Evolutionary conservation across 1,140 invertebrate species (phyloP).

Genomic region (Caerostris extrusa): DNA sequence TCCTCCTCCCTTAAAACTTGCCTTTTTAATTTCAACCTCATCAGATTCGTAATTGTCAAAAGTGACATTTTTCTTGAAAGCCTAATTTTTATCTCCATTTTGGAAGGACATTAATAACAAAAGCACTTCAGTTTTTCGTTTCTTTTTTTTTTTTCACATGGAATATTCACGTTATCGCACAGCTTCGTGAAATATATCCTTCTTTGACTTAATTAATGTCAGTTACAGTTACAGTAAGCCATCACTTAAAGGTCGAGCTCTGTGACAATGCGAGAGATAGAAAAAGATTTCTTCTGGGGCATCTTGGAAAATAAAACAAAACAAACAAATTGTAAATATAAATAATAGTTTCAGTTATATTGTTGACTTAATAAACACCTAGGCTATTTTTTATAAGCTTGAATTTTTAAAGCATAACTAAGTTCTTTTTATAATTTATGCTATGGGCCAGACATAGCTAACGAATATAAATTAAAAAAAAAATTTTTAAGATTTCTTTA

Average conservation of each 20-base stretch:
- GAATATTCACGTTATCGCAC: neutral
- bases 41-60: slow-evolving; percentile 27
- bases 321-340: no score
- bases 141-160: neutral
- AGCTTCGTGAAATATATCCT: slow-evolving; percentile 11
- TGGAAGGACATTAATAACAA: slow-evolving; percentile 23
- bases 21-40: slow-evolving; percentile 7
- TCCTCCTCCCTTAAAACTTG: neutral
- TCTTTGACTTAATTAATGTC: slow-evolving; percentile 22
- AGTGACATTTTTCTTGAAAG: slow-evolving; percentile 11
- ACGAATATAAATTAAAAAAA: no score
- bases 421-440: no score
- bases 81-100: slow-evolving; percentile 14
- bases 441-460: no score
- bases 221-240: slow-evolving; percentile 14
- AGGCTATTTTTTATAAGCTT: no score
- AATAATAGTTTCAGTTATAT: no score
- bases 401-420: no score
- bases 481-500: no score
- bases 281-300: neutral
- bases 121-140: neutral
- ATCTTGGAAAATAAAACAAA: neutral
- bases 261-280: neutral
- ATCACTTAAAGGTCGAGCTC: neutral
- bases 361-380: no score